These are phyloP conservation scores for Clangula hyemalis DNA, from an alignment of 2,797 vertebrate species.

Conservation along the genomic window DNA sequence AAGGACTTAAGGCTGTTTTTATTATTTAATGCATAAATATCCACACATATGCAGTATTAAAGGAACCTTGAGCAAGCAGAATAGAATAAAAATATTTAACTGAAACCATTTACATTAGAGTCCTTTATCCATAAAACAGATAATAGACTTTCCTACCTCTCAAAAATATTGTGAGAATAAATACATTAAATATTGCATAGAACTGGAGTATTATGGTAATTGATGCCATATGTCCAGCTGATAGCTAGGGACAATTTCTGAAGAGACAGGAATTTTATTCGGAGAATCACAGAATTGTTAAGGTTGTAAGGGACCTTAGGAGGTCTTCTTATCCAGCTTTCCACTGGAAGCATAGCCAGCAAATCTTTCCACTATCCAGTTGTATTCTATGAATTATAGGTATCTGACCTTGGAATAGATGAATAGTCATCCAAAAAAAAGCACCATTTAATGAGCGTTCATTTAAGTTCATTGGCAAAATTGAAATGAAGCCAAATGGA, in stretches of 20 bases:
- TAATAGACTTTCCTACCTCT: constrained; percentile 43
- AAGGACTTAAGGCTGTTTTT: background rate
- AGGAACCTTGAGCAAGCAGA: background rate
- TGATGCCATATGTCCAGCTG: constrained; percentile 42
- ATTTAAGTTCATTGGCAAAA: background rate
- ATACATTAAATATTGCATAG: constrained; percentile 44
- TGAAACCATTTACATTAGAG: constrained; percentile 36
- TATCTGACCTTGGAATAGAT: background rate
- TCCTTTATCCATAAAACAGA: constrained; percentile 9
- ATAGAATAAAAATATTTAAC: constrained; percentile 13
- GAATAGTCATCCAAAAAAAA: background rate
- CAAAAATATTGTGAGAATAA: constrained; percentile 57
- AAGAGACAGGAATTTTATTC: constrained; percentile 40
- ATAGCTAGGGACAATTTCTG: constrained; percentile 52
- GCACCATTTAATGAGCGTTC: background rate
- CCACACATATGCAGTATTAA: background rate
- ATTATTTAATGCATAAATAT: background rate
- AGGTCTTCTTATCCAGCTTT: background rate
- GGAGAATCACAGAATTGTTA: background rate
- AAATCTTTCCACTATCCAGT: background rate
- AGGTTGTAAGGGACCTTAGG: background rate
- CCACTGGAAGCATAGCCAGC: background rate
- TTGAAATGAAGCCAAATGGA: background rate
- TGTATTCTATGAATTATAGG: background rate
- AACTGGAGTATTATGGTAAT: constrained; percentile 44